These are phyloP conservation scores for Lysiphlebus fabarum DNA, from an alignment of 1,140 invertebrate genomes.

Conservation along the genomic window DNA sequence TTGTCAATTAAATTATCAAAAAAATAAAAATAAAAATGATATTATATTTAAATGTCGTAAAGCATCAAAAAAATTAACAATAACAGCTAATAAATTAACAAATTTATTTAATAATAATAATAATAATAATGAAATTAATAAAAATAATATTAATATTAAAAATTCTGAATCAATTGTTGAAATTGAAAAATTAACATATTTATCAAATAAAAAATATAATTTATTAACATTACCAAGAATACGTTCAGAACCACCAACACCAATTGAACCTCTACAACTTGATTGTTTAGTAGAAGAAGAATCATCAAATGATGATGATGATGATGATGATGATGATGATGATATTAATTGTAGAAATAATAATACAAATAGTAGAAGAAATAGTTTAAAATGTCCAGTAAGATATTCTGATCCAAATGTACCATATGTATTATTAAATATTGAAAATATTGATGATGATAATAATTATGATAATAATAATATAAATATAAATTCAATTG, in stretches of 20 bases:
- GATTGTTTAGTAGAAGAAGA: slow-evolving; percentile 33
- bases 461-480: slow-evolving; percentile 13
- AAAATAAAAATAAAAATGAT: slow-evolving; percentile 2
- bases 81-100: too few relatives aligned
- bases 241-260: slow-evolving; percentile 48
- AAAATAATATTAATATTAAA: too few relatives aligned
- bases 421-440: slow-evolving; percentile 43
- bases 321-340: too few relatives aligned
- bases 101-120: too few relatives aligned
- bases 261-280: slow-evolving; percentile 39
- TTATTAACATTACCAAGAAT: slow-evolving; percentile 38
- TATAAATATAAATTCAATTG: slow-evolving; percentile 24
- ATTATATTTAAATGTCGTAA: slow-evolving; percentile 22
- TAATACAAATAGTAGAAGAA: neutral
- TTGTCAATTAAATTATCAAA: slow-evolving; percentile 31
- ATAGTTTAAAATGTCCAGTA: slow-evolving; percentile 29
- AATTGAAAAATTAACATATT: slow-evolving; percentile 25
- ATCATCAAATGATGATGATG: neutral
- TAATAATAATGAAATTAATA: too few relatives aligned
- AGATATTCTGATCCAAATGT: slow-evolving; percentile 42
- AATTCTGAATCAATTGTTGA: neutral
- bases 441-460: slow-evolving; percentile 38
- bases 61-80: slow-evolving; percentile 24
- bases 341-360: slow-evolving; percentile 3
- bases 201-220: slow-evolving; percentile 33